A percentile compares a stretch with the other conserved stretches of the same genome.
phyloP scores from a whole-genome alignment of 2,888 invertebrate genomes.

The Pantelozetes paolii region DNA sequence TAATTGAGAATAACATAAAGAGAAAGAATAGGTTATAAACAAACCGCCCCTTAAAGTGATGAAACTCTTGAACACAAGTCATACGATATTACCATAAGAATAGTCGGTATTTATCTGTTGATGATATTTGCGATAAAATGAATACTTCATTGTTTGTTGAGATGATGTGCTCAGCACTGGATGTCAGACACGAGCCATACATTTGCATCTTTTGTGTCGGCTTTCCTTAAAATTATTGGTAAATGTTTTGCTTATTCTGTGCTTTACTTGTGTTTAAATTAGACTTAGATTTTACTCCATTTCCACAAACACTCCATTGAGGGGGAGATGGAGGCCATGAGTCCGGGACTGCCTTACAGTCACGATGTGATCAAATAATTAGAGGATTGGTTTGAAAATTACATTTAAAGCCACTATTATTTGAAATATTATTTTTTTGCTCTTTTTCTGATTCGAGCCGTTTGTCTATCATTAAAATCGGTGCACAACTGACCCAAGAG shows the following conservation, averaged over 20 bases:
- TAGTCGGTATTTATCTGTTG: background rate
- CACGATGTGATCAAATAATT: conserved; percentile 22
- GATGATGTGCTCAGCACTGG: background rate
- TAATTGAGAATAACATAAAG: background rate
- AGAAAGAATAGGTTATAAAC: background rate
- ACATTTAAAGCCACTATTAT: conserved; percentile 15
- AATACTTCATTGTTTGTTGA: background rate
- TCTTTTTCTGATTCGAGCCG: conserved; percentile 19
- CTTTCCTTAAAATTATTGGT: conserved; percentile 29
- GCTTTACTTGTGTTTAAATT: conserved; percentile 25
- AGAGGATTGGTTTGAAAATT: conserved; percentile 18
- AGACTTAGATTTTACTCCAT: background rate
- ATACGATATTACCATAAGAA: background rate
- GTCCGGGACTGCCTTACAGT: background rate
- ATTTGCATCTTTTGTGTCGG: background rate
- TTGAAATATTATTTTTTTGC: background rate
- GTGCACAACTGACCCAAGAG: conserved; percentile 21
- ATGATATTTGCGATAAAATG: background rate
- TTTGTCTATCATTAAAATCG: conserved; percentile 29
- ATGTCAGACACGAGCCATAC: conserved; percentile 28
- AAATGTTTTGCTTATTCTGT: conserved; percentile 25
- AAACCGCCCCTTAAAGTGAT: conserved; percentile 17
- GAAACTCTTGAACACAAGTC: background rate
- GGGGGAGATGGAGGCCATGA: conserved; percentile 23
- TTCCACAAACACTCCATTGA: conserved; percentile 10